Base-by-base conservation (phyloP, 2,113 vertebrate species). In the Thomomys bottae region DNA sequence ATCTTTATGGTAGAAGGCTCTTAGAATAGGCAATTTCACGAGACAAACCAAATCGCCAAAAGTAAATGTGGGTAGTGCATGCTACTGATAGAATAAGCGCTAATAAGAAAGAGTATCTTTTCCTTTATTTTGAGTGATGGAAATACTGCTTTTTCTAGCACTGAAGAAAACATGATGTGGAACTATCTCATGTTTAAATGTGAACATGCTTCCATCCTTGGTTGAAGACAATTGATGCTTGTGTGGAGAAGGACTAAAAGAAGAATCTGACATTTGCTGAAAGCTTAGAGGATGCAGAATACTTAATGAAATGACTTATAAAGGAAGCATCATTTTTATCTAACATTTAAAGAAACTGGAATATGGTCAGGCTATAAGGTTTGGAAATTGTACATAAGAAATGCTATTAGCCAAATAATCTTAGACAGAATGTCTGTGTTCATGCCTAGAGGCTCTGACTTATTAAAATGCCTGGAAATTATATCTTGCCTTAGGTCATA, bases 381-480 rank as follows among this genome's bases (percentile, higher is more conserved):
- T 81, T 81, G 24, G 64, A 85, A 88, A 42, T 38, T 81, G 20
- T 57, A 11, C 68, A 84, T 88, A 20, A 30, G n/a, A 85, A 90
- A 77, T 57, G 28, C 68, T 87, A 72, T 84, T 68, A 84, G 71
- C 28, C 71, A 34, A 66, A 64, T 54, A 71, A 80, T 32, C 54
- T 67, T 54, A 32, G 8, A 42, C 1, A 40, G 45, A 40, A 72
- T 14, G 30, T 57, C 79, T 89, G 18, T 64, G 17, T 73, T 70
- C 45, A 67, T 21, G 38, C 10, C 90, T n/a, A 54, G 32, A 76
- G 79, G 57, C 9, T 73, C 49, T 64, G 30, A 67, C 63, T 94
- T 85, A 70, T 90, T 77, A 75, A 92, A 92, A 71, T 71, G 14
- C 11, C 71, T 84, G 70, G 57, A 83, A 90, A 92, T 89, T 68